Conservation (phyloP, 2,888 invertebrate genomes). For the Lepidochrysops patricia region DNA sequence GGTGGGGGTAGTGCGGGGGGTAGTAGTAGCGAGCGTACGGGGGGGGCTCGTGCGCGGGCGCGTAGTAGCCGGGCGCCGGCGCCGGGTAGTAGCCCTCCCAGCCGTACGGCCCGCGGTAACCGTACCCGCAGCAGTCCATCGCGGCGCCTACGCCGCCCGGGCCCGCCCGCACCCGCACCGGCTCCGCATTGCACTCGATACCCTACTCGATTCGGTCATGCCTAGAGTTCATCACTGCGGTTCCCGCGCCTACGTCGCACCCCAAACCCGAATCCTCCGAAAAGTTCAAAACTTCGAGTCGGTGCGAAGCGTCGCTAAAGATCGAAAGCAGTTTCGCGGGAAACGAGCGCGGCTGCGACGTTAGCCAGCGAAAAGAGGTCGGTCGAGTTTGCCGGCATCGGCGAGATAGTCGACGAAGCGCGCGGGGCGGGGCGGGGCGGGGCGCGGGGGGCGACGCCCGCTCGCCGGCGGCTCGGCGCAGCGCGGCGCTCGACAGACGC, state of each 20-base stretch:
- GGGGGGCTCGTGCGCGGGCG: conserved; percentile 48
- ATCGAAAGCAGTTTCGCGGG: conserved; percentile 64
- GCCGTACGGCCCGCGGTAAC: conserved; percentile 50
- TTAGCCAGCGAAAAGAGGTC: conserved; percentile 70
- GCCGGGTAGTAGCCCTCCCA: conserved; percentile 56
- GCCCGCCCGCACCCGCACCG: conserved; percentile 41
- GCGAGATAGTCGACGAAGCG: conserved; percentile 46
- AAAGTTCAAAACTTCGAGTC: conserved; percentile 18
- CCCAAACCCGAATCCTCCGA: not conserved
- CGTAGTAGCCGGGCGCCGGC: conserved; percentile 37
- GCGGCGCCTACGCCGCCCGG: conserved; percentile 48
- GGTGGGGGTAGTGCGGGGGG: conserved; percentile 54
- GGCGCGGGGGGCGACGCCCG: conserved; percentile 40
- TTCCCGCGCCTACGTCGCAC: conserved; percentile 15
- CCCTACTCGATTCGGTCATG: conserved; percentile 21
- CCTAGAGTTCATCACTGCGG: conserved; percentile 20
- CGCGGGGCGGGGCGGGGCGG: conserved; percentile 29
- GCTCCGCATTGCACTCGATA: conserved; percentile 37
- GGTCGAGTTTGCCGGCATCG: conserved; percentile 69
- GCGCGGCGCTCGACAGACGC: conserved; percentile 72
- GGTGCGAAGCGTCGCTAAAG: conserved; percentile 25
- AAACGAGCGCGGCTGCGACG: conserved; percentile 63
- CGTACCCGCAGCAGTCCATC: conserved; percentile 73
- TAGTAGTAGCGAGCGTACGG: conserved; percentile 60
- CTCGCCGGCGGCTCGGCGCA: conserved; percentile 69